Evolutionary conservation across 2,888 invertebrate species (phyloP).

Genomic region (Ennomos erosarius): DNA sequence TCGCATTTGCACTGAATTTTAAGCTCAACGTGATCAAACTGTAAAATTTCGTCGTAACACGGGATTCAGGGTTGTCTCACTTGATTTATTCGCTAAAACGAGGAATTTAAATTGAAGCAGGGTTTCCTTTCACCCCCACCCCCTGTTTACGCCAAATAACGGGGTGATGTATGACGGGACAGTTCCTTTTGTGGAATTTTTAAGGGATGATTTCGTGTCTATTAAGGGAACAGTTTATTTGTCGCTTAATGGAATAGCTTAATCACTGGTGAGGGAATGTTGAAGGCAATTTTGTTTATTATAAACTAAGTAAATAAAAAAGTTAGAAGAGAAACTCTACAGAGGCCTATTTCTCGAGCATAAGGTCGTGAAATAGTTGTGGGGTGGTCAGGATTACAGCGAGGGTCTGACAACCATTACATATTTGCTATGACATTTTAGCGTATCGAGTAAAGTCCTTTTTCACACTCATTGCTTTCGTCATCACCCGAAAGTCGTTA

Average conservation of each 20-base stretch:
- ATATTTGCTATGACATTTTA: too few species aligned
- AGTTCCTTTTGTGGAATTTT: conserved; percentile 19
- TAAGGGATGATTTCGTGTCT: conserved; percentile 12
- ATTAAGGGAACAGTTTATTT: conserved; percentile 9
- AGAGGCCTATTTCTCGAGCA: too few species aligned
- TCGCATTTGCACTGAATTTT: too few species aligned
- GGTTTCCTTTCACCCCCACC: conserved; percentile 16
- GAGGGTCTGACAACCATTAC: too few species aligned
- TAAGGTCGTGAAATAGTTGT: too few species aligned
- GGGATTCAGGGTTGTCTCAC: conserved; percentile 23
- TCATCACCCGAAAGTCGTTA: too few species aligned
- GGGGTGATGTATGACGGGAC: conserved; percentile 22
- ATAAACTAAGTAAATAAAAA: too few species aligned
- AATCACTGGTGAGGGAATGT: not conserved
- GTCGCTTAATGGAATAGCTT: conserved; percentile 3
- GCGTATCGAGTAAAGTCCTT: too few species aligned
- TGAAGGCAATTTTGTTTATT: not conserved
- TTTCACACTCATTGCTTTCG: too few species aligned
- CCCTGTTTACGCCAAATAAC: conserved; percentile 16
- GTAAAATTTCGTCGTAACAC: conserved; percentile 11
- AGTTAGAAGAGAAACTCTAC: too few species aligned
- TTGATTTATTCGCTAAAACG: conserved; percentile 38
- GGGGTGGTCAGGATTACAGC: too few species aligned
- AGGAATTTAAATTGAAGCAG: conserved; percentile 39
- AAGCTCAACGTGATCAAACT: conserved; percentile 5